Evolutionary conservation across 2,113 vertebrate genomes (phyloP).

Genomic region (Heloderma charlesbogerti): DNA sequence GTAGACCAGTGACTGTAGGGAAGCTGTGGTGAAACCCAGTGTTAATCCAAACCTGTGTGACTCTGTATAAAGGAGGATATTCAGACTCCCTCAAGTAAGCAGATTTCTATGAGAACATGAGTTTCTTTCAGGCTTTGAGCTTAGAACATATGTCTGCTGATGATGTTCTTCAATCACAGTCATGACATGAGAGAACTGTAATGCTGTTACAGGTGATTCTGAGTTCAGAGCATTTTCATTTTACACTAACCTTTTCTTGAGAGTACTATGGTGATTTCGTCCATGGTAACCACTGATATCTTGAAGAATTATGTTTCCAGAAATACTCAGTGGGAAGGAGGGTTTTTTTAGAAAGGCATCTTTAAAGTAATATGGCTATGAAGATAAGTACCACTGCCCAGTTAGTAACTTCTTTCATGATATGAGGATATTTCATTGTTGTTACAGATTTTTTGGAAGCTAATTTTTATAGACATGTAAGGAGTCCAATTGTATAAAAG

Average conservation of each 20-base stretch:
- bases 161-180: not conserved
- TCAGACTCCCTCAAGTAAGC: not conserved
- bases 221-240: conserved; percentile 15
- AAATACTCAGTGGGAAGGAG: conserved; percentile 30
- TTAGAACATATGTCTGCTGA: conserved; percentile 22
- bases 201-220: conserved; percentile 39
- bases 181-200: not conserved
- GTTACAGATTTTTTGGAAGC: conserved; percentile 61
- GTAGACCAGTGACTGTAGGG: not conserved
- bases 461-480: conserved; percentile 54
- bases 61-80: not conserved
- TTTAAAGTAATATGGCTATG: conserved; percentile 26
- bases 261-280: conserved; percentile 36
- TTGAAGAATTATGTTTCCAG: conserved; percentile 47
- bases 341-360: conserved; percentile 33
- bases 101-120: not conserved
- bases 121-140: not conserved
- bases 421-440: conserved; percentile 65
- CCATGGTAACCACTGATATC: conserved; percentile 29
- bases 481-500: conserved; percentile 65
- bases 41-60: not conserved
- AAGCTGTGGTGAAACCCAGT: not conserved
- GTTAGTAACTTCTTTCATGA: conserved; percentile 59
- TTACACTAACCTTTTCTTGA: conserved; percentile 33
- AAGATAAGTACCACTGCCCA: conserved; percentile 36